Percentiles rank a stretch among this genome's conserved stretches.
These are phyloP conservation scores for Conomelus anceps DNA, from an alignment of 2,888 invertebrate genomes.

Conservation along the genomic window DNA sequence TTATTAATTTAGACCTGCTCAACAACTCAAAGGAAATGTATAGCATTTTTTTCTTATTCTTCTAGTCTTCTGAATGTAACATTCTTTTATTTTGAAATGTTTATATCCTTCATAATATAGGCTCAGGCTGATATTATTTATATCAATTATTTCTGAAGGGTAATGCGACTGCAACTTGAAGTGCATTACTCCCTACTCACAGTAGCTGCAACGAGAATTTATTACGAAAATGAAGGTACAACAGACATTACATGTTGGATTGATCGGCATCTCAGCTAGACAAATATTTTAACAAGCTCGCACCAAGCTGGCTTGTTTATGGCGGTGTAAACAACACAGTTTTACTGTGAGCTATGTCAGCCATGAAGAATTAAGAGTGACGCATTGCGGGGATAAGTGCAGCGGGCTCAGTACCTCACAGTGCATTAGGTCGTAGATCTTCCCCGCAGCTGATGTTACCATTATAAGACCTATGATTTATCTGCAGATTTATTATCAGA, in stretches of 20 bases:
- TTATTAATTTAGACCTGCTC: no score
- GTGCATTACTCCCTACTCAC: background rate
- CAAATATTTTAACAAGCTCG: conserved; percentile 11
- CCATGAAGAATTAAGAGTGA: background rate
- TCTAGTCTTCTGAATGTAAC: no score
- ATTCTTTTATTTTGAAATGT: no score
- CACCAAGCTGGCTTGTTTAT: background rate
- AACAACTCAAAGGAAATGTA: no score
- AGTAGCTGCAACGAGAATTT: background rate
- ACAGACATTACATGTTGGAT: background rate
- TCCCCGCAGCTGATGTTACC: background rate
- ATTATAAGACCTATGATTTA: background rate
- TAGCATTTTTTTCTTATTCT: no score
- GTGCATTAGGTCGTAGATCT: background rate
- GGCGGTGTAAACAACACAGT: conserved; percentile 4
- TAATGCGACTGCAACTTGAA: background rate
- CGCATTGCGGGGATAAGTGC: background rate
- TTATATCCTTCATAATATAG: no score
- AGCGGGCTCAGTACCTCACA: background rate
- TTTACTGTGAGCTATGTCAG: conserved; percentile 3
- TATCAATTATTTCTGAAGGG: no score
- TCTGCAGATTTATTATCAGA: background rate
- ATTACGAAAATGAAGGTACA: background rate
- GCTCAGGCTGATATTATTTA: no score
- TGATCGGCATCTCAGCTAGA: conserved; percentile 1